Evolutionary conservation across 2,888 invertebrate species (phyloP).

Genomic region (Macrostomum cliftonense): DNA sequence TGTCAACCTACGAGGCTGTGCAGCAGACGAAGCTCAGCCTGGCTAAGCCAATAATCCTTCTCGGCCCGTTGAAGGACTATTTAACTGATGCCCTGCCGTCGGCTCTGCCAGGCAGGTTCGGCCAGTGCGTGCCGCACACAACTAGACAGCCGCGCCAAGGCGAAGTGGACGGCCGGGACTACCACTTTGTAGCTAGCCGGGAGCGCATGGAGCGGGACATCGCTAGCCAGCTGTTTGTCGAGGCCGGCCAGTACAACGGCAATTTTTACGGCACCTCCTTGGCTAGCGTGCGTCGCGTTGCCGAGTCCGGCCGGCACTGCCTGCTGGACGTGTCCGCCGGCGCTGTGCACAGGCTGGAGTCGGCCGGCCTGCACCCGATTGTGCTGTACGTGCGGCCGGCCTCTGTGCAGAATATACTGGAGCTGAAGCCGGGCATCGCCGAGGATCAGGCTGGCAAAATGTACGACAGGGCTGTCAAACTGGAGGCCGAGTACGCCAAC

Average conservation of each 20-base stretch:
- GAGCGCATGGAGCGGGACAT: slow-evolving; percentile 77
- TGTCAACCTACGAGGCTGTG: no score
- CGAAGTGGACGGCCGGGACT: slow-evolving; percentile 91
- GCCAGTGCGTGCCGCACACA: slow-evolving; percentile 95
- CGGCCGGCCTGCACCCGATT: slow-evolving; percentile 87
- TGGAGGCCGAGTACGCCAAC: slow-evolving; percentile 95
- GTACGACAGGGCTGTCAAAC: slow-evolving; percentile 78
- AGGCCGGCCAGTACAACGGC: slow-evolving; percentile 98
- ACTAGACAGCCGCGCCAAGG: slow-evolving; percentile 84
- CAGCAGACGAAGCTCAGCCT: no score
- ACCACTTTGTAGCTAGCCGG: slow-evolving; percentile 87
- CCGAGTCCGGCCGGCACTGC: slow-evolving; percentile 82
- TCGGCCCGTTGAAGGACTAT: slow-evolving; percentile 92
- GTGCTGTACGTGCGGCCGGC: slow-evolving; percentile 72
- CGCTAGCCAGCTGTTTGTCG: slow-evolving; percentile 90
- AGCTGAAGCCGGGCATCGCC: slow-evolving; percentile 80
- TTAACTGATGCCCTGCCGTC: slow-evolving; percentile 97
- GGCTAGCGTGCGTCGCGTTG: slow-evolving; percentile 83
- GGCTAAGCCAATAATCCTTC: slow-evolving; percentile 55
- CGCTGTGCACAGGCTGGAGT: slow-evolving; percentile 93
- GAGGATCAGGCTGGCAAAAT: slow-evolving; percentile 96
- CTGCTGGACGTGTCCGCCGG: slow-evolving; percentile 98
- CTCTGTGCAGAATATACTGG: slow-evolving; percentile 5
- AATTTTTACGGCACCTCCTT: slow-evolving; percentile 97
- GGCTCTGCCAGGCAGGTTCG: slow-evolving; percentile 93